phyloP scores from a whole-genome alignment of 2,113 vertebrate genomes.

The Syngnathoides biaculeatus region DNA sequence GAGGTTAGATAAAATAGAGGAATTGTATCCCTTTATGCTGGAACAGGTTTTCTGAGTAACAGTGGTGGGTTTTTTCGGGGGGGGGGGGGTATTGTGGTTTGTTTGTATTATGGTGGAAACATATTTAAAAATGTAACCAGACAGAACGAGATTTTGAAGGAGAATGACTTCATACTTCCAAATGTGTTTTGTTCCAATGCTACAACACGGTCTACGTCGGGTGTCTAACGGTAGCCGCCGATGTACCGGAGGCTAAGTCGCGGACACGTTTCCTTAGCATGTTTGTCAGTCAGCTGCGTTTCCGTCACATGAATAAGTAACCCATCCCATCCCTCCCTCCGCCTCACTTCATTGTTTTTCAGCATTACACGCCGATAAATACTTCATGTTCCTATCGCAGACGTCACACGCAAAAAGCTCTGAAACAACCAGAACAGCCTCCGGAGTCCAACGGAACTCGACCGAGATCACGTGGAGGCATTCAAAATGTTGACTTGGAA shows the following conservation, averaged over 20 bases:
- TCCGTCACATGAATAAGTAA: conserved; percentile 60
- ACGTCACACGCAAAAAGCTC: conserved; percentile 19
- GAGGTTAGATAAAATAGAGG: too few species aligned
- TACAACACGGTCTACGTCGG: too few species aligned
- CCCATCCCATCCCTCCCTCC: conserved; percentile 27
- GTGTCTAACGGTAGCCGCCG: neutral
- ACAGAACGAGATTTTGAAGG: too few species aligned
- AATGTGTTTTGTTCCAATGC: neutral
- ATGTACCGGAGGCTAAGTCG: conserved; percentile 4
- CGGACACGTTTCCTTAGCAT: conserved; percentile 21
- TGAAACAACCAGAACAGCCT: neutral
- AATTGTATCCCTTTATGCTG: too few species aligned
- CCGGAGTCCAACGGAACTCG: neutral
- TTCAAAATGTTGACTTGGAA: too few species aligned
- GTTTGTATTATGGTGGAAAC: too few species aligned
- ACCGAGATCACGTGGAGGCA: too few species aligned
- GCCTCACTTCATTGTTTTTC: conserved; percentile 46
- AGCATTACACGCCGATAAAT: conserved; percentile 48
- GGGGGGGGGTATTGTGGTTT: too few species aligned
- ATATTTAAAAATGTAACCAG: too few species aligned
- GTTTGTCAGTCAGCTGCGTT: conserved; percentile 25
- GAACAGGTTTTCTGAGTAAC: too few species aligned
- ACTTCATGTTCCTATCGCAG: conserved; percentile 37
- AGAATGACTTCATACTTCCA: too few species aligned
- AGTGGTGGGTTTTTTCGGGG: too few species aligned